Conservation (phyloP, 1,140 invertebrate genomes). For the Prorops nasuta region DNA sequence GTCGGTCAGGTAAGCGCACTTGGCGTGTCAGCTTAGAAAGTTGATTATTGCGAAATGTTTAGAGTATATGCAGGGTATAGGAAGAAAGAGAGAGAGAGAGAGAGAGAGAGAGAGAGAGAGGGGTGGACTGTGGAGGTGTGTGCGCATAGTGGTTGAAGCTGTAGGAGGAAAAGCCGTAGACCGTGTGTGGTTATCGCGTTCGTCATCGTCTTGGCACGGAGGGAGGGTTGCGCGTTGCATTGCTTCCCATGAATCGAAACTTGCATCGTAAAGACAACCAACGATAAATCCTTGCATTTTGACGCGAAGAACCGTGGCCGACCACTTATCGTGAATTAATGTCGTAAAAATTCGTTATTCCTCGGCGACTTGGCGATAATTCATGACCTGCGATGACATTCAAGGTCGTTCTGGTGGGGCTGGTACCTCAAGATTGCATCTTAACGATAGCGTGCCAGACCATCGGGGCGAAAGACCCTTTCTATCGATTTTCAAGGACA, state of each 20-base stretch:
- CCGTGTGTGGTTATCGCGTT: neutral
- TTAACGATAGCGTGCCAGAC: conserved; percentile 18
- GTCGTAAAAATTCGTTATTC: neutral
- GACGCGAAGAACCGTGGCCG: neutral
- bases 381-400: neutral
- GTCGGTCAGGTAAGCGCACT: too few relatives aligned
- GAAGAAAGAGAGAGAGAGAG: too few relatives aligned
- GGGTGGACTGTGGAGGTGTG: too few relatives aligned
- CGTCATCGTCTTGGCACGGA: neutral
- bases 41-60: too few relatives aligned
- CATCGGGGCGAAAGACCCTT: conserved; percentile 22
- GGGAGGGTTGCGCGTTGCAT: neutral
- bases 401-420: conserved; percentile 13
- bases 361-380: neutral
- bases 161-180: too few relatives aligned
- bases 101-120: too few relatives aligned
- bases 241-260: neutral
- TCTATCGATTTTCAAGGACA: conserved; percentile 24
- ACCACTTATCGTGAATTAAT: neutral
- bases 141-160: too few relatives aligned
- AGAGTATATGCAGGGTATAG: too few relatives aligned
- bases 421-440: conserved; percentile 15
- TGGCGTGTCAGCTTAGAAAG: too few relatives aligned
- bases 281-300: neutral
- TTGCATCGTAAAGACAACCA: too few relatives aligned